phyloP scores from a whole-genome alignment of 2,797 vertebrate species.

The Takifugu rubripes region DNA sequence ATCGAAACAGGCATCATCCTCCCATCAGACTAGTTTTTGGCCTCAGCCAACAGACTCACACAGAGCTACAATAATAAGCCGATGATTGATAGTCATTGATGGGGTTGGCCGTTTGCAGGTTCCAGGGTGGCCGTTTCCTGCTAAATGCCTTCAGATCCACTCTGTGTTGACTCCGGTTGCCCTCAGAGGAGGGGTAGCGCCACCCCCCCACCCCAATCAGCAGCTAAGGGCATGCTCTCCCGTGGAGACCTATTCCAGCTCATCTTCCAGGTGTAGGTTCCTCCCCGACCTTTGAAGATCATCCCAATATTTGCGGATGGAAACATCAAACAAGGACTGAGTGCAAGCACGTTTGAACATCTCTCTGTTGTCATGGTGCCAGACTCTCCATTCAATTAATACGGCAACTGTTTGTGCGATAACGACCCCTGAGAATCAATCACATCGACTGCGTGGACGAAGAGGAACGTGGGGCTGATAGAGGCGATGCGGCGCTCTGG shows the following conservation, averaged over 20 bases:
- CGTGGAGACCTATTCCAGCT: background rate
- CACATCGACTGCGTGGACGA: too few species aligned
- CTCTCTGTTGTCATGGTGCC: background rate
- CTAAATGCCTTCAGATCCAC: constrained; percentile 56
- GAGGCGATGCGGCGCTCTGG: too few species aligned
- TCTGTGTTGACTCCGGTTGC: constrained; percentile 33
- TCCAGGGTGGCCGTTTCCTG: constrained; percentile 43
- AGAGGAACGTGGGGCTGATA: too few species aligned
- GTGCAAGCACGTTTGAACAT: constrained; percentile 2
- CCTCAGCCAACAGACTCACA: too few species aligned
- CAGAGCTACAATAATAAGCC: too few species aligned
- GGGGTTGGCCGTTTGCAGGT: too few species aligned
- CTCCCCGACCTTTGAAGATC: constrained; percentile 47
- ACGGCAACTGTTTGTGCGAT: too few species aligned
- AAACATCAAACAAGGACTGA: constrained; percentile 10
- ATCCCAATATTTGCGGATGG: constrained; percentile 17
- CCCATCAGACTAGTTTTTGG: too few species aligned
- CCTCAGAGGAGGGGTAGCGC: constrained; percentile 26
- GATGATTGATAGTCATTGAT: too few species aligned
- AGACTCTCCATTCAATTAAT: too few species aligned
- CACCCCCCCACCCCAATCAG: constrained; percentile 16
- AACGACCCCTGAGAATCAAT: too few species aligned
- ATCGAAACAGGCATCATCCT: too few species aligned
- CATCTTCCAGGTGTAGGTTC: constrained; percentile 6
- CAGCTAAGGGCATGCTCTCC: constrained; percentile 28